Evolutionary conservation across 2,797 vertebrate genomes (phyloP).

Genomic region (Sebastes alutus): DNA sequence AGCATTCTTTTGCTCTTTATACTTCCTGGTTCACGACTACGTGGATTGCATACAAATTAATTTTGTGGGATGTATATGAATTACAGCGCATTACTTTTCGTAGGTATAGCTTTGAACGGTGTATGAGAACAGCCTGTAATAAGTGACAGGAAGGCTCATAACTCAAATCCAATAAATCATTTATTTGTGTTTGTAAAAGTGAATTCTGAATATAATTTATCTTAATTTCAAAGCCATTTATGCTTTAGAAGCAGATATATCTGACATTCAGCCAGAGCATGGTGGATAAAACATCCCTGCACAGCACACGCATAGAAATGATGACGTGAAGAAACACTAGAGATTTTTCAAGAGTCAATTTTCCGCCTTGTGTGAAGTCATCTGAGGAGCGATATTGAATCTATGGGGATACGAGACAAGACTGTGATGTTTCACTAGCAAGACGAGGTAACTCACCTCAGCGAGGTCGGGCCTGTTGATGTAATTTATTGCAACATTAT

Average conservation of each 20-base stretch:
- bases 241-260: neutral
- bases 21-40: too few species aligned
- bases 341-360: constrained; percentile 45
- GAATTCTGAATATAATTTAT: neutral
- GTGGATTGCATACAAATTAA: too few species aligned
- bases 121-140: neutral
- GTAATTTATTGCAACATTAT: constrained; percentile 61
- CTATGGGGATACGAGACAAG: constrained; percentile 33
- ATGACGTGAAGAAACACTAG: constrained; percentile 21
- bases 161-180: neutral
- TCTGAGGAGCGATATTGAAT: constrained; percentile 42
- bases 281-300: neutral
- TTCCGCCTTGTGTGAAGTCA: constrained; percentile 53
- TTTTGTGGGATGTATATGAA: too few species aligned
- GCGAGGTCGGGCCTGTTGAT: constrained; percentile 48
- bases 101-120: too few species aligned
- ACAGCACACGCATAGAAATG: neutral
- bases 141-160: neutral
- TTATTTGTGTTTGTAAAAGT: neutral
- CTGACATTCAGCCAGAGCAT: neutral
- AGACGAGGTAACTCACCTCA: constrained; percentile 33
- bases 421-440: constrained; percentile 41
- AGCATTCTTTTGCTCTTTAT: too few species aligned
- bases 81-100: too few species aligned
- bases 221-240: neutral